phyloP scores from a whole-genome alignment of 2,797 vertebrate genomes.

The Zonotrichia albicollis region DNA sequence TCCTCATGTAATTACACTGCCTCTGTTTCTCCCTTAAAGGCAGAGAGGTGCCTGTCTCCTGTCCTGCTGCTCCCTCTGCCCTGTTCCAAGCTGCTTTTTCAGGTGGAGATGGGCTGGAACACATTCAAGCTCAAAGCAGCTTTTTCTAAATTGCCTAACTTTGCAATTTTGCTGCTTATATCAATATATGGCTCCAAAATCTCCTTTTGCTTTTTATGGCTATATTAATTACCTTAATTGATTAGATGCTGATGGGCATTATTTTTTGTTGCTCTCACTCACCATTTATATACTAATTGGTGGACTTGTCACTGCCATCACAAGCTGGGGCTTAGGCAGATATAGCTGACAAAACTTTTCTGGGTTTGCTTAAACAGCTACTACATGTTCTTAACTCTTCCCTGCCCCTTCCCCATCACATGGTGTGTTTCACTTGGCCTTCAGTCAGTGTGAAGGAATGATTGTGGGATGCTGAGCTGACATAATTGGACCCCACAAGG shows the following conservation, averaged over 20 bases:
- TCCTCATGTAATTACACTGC: fast-evolving
- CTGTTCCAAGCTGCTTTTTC: neutral
- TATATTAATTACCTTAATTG: neutral
- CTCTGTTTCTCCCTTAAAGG: neutral
- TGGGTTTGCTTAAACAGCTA: neutral
- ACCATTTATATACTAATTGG: neutral
- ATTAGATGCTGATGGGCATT: neutral
- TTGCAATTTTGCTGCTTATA: neutral
- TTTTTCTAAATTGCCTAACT: neutral
- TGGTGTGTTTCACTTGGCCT: neutral
- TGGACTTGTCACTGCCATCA: neutral
- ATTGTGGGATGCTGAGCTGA: constrained; percentile 1
- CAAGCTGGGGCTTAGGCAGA: neutral
- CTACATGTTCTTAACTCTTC: neutral
- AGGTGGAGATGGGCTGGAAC: neutral
- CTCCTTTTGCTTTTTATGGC: neutral
- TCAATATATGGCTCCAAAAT: neutral
- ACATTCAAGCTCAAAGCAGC: neutral
- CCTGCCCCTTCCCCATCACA: neutral
- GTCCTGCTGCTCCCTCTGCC: neutral
- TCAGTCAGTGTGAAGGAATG: neutral
- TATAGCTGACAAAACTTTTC: neutral
- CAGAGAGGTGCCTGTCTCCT: neutral
- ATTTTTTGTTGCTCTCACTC: neutral
- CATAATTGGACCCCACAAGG: neutral